Conservation (phyloP, 1,140 invertebrate genomes). For the Drosophila chauvacae region DNA sequence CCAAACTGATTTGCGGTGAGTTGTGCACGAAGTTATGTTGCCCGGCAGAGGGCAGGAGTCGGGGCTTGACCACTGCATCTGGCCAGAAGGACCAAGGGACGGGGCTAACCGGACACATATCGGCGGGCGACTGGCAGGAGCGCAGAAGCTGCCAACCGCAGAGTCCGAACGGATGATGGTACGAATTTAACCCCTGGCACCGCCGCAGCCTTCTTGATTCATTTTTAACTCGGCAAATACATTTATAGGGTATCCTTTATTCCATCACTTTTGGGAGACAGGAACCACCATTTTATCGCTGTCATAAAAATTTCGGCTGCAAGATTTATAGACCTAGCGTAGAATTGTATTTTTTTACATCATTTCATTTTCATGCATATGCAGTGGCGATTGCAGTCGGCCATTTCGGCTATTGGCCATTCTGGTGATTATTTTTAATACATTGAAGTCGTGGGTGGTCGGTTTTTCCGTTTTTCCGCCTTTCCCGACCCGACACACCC, state of each 20-base stretch:
- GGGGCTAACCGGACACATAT: constrained; percentile 46
- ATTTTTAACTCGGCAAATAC: constrained; percentile 7
- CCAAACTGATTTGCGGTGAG: constrained; percentile 65
- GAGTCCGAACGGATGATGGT: background rate
- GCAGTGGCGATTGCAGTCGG: constrained; percentile 30
- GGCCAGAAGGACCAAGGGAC: constrained; percentile 14
- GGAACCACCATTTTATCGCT: constrained; percentile 20
- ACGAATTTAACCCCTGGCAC: constrained; percentile 8
- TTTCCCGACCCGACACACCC: background rate
- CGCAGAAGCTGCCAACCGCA: background rate
- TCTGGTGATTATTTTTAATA: constrained; percentile 49
- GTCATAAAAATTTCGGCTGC: constrained; percentile 34
- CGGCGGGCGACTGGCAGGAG: constrained; percentile 13
- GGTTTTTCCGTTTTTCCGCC: background rate
- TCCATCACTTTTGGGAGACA: background rate
- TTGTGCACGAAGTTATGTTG: constrained; percentile 50
- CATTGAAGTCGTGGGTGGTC: constrained; percentile 5
- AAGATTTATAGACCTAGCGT: constrained; percentile 23
- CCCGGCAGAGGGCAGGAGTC: background rate
- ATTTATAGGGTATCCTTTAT: constrained; percentile 1
- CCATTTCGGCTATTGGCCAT: constrained; percentile 50
- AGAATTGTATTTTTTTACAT: constrained; percentile 22
- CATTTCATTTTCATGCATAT: constrained; percentile 37
- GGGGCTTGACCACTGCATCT: constrained; percentile 24
- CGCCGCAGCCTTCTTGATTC: constrained; percentile 15